Evolutionary conservation across 2,113 vertebrate species (phyloP).

Genomic region (Zonotrichia leucophrys): DNA sequence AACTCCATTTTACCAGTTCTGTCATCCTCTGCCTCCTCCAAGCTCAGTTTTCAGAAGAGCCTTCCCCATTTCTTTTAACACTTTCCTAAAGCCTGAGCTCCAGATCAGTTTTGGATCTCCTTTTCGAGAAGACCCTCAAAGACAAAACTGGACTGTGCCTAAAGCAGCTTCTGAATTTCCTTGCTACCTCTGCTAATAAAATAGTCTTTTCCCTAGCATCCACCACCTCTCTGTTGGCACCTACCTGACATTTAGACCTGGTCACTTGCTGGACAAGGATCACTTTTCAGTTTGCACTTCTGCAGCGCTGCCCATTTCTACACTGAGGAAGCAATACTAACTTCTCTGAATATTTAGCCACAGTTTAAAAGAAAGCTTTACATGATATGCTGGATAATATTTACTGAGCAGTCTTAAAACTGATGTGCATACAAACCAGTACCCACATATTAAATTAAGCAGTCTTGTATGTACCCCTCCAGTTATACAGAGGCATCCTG

Average conservation of each 20-base stretch:
- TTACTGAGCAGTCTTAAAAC: background rate
- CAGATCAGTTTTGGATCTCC: background rate
- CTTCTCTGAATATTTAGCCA: background rate
- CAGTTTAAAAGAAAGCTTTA: background rate
- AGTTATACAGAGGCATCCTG: background rate
- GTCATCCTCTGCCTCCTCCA: accelerated
- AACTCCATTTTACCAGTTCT: background rate
- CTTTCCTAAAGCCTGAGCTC: background rate
- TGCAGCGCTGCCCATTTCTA: background rate
- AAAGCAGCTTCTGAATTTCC: background rate
- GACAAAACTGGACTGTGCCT: background rate
- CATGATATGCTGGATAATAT: background rate
- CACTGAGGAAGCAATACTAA: background rate
- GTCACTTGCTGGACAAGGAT: background rate
- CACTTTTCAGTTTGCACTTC: accelerated
- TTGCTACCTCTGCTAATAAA: background rate
- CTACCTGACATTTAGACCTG: background rate
- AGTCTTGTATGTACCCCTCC: background rate
- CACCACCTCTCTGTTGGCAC: background rate
- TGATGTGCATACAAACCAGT: background rate
- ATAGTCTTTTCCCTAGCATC: background rate
- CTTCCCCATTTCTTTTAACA: background rate
- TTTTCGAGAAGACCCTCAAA: background rate
- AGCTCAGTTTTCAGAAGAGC: background rate
- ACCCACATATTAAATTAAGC: background rate